These are phyloP conservation scores for Slavum lentiscoides DNA, from an alignment of 2,888 invertebrate species.

Conservation along the genomic window DNA sequence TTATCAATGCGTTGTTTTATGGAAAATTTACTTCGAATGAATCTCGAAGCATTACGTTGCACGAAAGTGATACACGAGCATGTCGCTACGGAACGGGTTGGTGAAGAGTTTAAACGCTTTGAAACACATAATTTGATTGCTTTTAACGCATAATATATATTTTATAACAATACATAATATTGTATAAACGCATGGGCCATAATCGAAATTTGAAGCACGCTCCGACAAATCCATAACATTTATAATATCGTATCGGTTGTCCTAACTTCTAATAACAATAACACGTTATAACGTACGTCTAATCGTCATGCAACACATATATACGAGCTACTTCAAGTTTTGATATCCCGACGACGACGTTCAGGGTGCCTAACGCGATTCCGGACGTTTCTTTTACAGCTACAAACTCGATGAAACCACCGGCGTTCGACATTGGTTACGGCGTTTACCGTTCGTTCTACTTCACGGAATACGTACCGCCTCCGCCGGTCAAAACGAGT, in stretches of 20 bases:
- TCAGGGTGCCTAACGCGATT: not conserved
- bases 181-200: not conserved
- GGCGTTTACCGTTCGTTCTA: conserved; percentile 60
- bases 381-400: conserved; percentile 39
- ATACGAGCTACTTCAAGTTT: conserved; percentile 25
- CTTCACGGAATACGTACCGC: conserved; percentile 55
- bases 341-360: not conserved
- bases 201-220: conserved; percentile 32
- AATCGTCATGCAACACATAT: too few relatives aligned
- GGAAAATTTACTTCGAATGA: conserved; percentile 49
- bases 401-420: conserved; percentile 52
- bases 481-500: conserved; percentile 22
- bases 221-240: not conserved
- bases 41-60: conserved; percentile 32
- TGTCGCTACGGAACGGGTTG: conserved; percentile 48
- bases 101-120: conserved; percentile 39
- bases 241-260: too few relatives aligned
- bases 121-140: not conserved
- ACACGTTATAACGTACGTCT: too few relatives aligned
- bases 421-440: conserved; percentile 55
- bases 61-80: conserved; percentile 12
- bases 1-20: conserved; percentile 40
- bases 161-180: not conserved
- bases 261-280: too few relatives aligned
- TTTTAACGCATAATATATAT: not conserved